Evolutionary conservation across 1,140 invertebrate species (phyloP).

Genomic region (Aphelenchoides fujianensis): DNA sequence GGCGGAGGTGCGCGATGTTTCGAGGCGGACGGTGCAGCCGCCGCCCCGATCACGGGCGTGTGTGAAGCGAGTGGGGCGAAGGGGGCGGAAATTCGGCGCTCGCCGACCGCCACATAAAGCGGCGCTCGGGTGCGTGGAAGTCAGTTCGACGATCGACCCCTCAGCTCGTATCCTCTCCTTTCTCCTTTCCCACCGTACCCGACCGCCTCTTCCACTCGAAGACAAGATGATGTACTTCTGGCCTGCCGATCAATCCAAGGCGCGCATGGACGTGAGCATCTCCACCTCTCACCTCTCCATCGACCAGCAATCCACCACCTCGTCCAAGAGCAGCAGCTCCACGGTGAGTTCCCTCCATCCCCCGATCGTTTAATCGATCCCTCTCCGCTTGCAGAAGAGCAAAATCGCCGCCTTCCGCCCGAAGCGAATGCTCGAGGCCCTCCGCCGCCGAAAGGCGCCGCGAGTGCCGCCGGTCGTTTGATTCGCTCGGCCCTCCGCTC

Average conservation of each 20-base stretch:
- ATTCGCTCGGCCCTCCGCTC: neutral
- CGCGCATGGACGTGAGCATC: neutral
- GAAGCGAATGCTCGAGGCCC: neutral
- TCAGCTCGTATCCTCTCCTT: neutral
- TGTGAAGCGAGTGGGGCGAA: neutral
- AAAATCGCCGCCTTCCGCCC: neutral
- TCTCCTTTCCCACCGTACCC: neutral
- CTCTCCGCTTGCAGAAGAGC: neutral
- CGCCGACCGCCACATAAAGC: neutral
- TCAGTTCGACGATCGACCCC: neutral
- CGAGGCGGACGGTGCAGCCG: neutral
- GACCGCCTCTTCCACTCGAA: neutral
- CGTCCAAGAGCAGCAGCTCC: neutral
- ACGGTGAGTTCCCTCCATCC: neutral
- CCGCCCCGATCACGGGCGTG: too few species aligned
- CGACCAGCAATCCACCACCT: neutral
- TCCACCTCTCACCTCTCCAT: neutral
- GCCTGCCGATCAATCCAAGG: neutral
- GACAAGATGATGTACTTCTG: neutral
- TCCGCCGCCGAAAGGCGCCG: neutral
- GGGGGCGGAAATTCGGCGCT: neutral
- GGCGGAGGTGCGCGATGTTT: neutral
- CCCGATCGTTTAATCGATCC: too few species aligned
- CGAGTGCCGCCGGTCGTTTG: neutral
- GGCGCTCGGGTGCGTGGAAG: neutral